phyloP scores from a whole-genome alignment of 2,888 invertebrate species.

The Caenorhabditis parvicauda region DNA sequence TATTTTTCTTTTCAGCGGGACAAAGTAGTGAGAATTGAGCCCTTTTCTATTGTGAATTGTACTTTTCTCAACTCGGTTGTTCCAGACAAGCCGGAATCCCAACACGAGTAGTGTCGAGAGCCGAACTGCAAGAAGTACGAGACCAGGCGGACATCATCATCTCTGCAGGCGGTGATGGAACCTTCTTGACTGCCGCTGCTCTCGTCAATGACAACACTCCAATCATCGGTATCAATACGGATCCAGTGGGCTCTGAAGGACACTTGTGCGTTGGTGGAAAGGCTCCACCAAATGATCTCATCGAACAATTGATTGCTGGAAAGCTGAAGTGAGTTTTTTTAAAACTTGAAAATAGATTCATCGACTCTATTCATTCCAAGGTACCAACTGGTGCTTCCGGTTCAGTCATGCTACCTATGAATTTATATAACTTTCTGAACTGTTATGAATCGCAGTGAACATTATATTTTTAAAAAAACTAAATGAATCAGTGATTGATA shows the following conservation, averaged over 20 bases:
- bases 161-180: constrained; percentile 61
- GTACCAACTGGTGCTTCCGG: too few relatives aligned
- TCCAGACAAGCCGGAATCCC: constrained; percentile 43
- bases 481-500: too few relatives aligned
- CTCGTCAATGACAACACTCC: constrained; percentile 47
- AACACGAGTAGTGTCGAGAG: constrained; percentile 30
- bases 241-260: constrained; percentile 59
- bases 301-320: constrained; percentile 70
- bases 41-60: neutral
- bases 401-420: neutral
- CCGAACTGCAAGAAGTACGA: constrained; percentile 33
- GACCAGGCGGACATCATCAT: constrained; percentile 52
- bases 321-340: constrained; percentile 71
- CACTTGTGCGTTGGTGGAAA: constrained; percentile 59
- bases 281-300: constrained; percentile 45
- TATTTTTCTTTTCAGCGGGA: too few relatives aligned
- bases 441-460: too few relatives aligned
- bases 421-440: too few relatives aligned
- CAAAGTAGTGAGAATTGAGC: too few relatives aligned
- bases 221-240: constrained; percentile 61
- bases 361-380: constrained; percentile 38
- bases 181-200: constrained; percentile 56
- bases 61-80: neutral
- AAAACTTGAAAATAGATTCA: constrained; percentile 24
- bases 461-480: too few relatives aligned